phyloP scores from a whole-genome alignment of 2,113 vertebrate species.

The Origma solitaria region DNA sequence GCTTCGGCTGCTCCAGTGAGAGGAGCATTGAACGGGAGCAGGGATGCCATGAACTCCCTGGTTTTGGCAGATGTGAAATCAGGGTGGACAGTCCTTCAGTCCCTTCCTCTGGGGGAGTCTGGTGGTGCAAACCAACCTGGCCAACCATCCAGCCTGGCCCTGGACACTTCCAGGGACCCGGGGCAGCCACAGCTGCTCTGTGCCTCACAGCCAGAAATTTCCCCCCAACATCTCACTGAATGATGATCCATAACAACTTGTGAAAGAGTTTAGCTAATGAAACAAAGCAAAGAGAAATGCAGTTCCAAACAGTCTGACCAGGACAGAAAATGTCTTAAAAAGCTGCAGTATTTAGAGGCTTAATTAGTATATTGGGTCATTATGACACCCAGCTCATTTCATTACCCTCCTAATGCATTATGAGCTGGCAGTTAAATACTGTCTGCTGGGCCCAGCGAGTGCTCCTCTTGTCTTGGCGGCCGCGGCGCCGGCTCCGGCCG shows the following conservation, averaged over 20 bases:
- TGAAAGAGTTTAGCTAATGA: constrained; percentile 51
- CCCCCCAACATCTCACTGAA: background rate
- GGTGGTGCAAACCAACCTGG: background rate
- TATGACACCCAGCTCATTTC: constrained; percentile 74
- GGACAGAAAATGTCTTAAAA: constrained; percentile 70
- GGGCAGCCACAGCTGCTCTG: background rate
- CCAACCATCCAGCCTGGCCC: background rate
- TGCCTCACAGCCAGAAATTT: background rate
- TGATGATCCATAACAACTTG: constrained; percentile 13
- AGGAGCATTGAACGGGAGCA: background rate
- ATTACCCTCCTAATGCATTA: constrained; percentile 68
- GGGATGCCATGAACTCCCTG: background rate
- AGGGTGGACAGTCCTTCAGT: background rate
- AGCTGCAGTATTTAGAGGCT: constrained; percentile 71
- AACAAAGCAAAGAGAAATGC: constrained; percentile 61
- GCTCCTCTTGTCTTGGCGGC: constrained; percentile 72
- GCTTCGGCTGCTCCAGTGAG: background rate
- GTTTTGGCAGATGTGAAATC: background rate
- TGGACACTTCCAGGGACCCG: background rate
- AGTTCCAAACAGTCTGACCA: constrained; percentile 64
- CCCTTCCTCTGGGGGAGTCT: background rate
- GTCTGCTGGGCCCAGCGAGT: constrained; percentile 73
- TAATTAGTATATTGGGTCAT: constrained; percentile 78
- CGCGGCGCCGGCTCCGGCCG: constrained; percentile 75
- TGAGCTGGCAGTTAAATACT: constrained; percentile 75